Conservation (phyloP, 1,140 invertebrate genomes). For the Papilio xuthus region DNA sequence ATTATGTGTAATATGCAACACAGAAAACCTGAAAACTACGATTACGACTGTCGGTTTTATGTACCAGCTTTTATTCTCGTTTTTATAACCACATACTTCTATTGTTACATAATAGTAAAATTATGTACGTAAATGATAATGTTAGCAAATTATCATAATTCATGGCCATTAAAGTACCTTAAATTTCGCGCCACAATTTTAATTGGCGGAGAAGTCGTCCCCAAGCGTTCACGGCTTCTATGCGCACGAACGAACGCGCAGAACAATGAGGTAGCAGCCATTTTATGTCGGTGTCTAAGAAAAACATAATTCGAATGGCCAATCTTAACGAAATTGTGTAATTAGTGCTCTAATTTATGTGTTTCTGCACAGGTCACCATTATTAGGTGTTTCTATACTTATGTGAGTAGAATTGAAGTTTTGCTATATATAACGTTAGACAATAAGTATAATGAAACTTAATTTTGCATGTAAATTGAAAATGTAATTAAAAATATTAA, state of each 20-base stretch:
- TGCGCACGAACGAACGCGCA: constrained; percentile 82
- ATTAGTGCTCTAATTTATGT: constrained; percentile 81
- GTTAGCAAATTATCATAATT: constrained; percentile 61
- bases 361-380: constrained; percentile 75
- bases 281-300: constrained; percentile 82
- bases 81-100: constrained; percentile 62
- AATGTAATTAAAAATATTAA: constrained; percentile 66
- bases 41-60: constrained; percentile 57
- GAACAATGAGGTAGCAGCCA: constrained; percentile 82
- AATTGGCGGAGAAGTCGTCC: constrained; percentile 80
- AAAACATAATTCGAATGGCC: constrained; percentile 83
- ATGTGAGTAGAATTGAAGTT: constrained; percentile 79
- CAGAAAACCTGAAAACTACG: constrained; percentile 46
- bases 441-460: constrained; percentile 73
- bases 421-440: constrained; percentile 70
- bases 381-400: constrained; percentile 77
- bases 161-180: constrained; percentile 74
- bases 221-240: constrained; percentile 82
- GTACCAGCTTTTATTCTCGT: constrained; percentile 59
- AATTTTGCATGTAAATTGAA: constrained; percentile 73
- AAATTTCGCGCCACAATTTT: constrained; percentile 82
- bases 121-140: constrained; percentile 53
- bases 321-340: constrained; percentile 82
- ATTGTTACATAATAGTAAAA: constrained; percentile 61
- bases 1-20: constrained; percentile 46